Evolutionary conservation across 2,888 invertebrate species (phyloP).

Genomic region (Rhagonycha fulva): DNA sequence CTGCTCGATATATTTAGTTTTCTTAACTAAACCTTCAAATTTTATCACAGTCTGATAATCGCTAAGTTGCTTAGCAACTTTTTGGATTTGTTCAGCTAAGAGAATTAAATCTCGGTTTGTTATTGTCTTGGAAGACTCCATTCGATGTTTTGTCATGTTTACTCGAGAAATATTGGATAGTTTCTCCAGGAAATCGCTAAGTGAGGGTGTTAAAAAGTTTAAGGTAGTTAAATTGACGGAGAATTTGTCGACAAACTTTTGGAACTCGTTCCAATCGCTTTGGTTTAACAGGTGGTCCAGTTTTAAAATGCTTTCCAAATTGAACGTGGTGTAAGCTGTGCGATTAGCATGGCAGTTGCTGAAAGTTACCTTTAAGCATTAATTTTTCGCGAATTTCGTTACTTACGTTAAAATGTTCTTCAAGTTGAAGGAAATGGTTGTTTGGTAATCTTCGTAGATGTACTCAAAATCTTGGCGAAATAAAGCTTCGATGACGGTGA

Average conservation of each 20-base stretch:
- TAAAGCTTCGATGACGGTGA: conserved; percentile 39
- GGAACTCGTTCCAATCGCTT: conserved; percentile 66
- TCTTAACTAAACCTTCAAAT: conserved; percentile 69
- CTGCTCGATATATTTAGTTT: conserved; percentile 67
- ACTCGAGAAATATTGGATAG: conserved; percentile 62
- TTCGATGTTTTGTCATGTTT: conserved; percentile 61
- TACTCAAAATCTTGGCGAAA: background rate
- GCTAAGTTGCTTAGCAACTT: conserved; percentile 65
- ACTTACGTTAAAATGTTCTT: conserved; percentile 59
- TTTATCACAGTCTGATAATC: conserved; percentile 73
- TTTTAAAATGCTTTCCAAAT: conserved; percentile 70
- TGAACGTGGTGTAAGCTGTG: conserved; percentile 74
- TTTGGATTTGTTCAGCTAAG: conserved; percentile 68
- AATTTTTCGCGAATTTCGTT: background rate
- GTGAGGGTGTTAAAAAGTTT: conserved; percentile 62
- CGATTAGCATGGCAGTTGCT: conserved; percentile 75
- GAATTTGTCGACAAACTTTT: conserved; percentile 59
- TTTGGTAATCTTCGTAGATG: conserved; percentile 46
- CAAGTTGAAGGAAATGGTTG: conserved; percentile 60
- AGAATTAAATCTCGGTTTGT: conserved; percentile 67
- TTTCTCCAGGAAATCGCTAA: conserved; percentile 62
- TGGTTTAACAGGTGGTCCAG: conserved; percentile 69
- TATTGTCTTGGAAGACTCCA: conserved; percentile 65
- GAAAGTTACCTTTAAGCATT: conserved; percentile 17
- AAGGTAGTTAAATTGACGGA: conserved; percentile 61